phyloP scores from a whole-genome alignment of 2,113 vertebrate species.

The Carassius carassius region DNA sequence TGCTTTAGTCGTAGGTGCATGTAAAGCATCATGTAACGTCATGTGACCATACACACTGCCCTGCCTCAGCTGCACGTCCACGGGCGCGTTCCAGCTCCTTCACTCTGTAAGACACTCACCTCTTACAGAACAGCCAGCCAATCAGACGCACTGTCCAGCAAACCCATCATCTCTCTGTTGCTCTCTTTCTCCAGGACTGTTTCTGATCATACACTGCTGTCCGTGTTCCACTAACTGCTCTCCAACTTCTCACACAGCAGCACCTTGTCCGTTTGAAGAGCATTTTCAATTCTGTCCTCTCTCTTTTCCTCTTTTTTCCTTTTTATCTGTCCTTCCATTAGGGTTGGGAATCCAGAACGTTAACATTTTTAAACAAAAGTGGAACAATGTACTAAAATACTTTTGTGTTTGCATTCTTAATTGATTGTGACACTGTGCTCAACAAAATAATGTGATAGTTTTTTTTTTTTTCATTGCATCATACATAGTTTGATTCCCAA shows the following conservation, averaged over 20 bases:
- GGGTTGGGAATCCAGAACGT: not conserved
- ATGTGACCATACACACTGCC: constrained; percentile 53
- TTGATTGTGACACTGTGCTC: not conserved
- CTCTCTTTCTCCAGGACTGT: constrained; percentile 76
- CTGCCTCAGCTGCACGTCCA: constrained; percentile 54
- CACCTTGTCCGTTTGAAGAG: constrained; percentile 68
- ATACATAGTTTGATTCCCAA: not conserved
- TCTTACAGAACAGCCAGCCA: constrained; percentile 66
- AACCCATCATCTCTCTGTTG: constrained; percentile 33
- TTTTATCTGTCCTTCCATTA: constrained; percentile 18
- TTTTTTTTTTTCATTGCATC: too few species aligned
- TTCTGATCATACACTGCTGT: constrained; percentile 79
- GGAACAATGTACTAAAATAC: not conserved
- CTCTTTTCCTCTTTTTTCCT: constrained; percentile 5
- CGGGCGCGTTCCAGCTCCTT: constrained; percentile 64
- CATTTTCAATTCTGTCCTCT: constrained; percentile 37
- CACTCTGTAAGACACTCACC: constrained; percentile 75
- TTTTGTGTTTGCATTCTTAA: not conserved
- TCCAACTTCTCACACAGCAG: constrained; percentile 77
- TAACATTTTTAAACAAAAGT: not conserved
- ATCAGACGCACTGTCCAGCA: constrained; percentile 50
- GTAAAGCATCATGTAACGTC: constrained; percentile 56
- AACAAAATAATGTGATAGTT: not conserved
- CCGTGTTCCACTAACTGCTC: constrained; percentile 79
- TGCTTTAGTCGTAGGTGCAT: constrained; percentile 54